These are phyloP conservation scores for Nannoperca obscura DNA, from an alignment of 2,797 vertebrate species.

Conservation along the genomic window DNA sequence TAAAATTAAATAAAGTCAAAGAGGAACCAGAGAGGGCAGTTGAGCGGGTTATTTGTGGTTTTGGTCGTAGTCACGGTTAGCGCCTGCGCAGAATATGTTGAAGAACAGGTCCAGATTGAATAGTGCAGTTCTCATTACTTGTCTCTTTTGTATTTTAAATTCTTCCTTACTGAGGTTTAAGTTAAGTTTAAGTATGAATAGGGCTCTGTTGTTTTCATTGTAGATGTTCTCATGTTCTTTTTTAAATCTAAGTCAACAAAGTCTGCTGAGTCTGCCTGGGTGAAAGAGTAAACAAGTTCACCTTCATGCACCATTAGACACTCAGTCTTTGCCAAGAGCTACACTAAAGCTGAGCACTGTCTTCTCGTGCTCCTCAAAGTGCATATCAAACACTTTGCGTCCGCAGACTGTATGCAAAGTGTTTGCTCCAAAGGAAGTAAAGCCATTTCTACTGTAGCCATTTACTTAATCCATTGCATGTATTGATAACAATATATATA, in stretches of 20 bases:
- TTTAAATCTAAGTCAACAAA: neutral
- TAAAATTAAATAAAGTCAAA: neutral
- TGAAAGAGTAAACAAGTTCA: slow-evolving; percentile 49
- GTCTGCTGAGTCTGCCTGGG: slow-evolving; percentile 1
- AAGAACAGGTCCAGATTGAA: slow-evolving; percentile 40
- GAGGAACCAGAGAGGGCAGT: slow-evolving; percentile 23
- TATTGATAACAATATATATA: neutral
- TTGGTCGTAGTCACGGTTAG: neutral
- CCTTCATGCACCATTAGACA: slow-evolving; percentile 36
- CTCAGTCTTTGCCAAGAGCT: neutral
- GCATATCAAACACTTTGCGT: slow-evolving; percentile 11
- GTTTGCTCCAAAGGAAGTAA: slow-evolving; percentile 2
- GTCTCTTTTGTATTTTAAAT: neutral
- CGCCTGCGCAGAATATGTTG: slow-evolving; percentile 46
- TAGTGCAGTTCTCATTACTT: neutral
- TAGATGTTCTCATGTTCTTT: neutral
- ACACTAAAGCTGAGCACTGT: neutral
- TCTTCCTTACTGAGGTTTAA: neutral
- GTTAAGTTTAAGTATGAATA: neutral
- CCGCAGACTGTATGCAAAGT: slow-evolving; percentile 19
- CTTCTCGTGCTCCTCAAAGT: neutral
- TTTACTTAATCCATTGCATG: neutral
- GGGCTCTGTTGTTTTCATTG: neutral
- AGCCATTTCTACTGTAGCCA: neutral
- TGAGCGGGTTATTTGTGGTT: slow-evolving; percentile 25